These are phyloP conservation scores for Drepana falcataria DNA, from an alignment of 2,888 invertebrate genomes.

Conservation along the genomic window DNA sequence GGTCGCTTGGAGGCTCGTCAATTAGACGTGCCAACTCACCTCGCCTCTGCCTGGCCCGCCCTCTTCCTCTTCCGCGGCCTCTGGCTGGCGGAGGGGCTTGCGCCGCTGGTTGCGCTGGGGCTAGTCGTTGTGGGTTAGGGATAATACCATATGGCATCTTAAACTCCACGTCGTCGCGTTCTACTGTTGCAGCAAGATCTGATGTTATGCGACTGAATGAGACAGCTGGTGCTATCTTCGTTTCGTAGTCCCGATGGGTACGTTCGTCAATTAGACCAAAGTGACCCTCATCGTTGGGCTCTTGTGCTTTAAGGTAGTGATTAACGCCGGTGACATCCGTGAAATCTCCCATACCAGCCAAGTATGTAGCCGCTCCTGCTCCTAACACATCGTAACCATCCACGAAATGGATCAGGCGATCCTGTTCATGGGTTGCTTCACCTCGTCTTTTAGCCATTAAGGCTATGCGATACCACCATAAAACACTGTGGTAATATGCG, in stretches of 20 bases:
- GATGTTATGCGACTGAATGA: not conserved
- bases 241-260: not conserved
- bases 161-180: not conserved
- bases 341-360: conserved; percentile 6
- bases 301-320: not conserved
- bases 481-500: conserved; percentile 7
- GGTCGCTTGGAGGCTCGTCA: not conserved
- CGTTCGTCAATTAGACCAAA: conserved; percentile 3
- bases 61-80: not conserved
- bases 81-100: not conserved
- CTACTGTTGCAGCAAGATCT: not conserved
- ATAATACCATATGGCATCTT: not conserved
- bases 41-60: not conserved
- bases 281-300: not conserved
- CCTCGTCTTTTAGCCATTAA: conserved; percentile 2
- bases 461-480: conserved; percentile 7
- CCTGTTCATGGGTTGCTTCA: not conserved
- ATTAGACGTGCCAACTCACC: not conserved
- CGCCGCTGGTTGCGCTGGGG: not conserved
- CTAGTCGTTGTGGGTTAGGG: not conserved
- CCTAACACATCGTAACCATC: conserved; percentile 6
- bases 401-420: conserved; percentile 4
- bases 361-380: conserved; percentile 4
- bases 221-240: not conserved
- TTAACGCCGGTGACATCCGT: conserved; percentile 2